These are phyloP conservation scores for Gymnocypris eckloni DNA, from an alignment of 2,797 vertebrate genomes.

Conservation along the genomic window DNA sequence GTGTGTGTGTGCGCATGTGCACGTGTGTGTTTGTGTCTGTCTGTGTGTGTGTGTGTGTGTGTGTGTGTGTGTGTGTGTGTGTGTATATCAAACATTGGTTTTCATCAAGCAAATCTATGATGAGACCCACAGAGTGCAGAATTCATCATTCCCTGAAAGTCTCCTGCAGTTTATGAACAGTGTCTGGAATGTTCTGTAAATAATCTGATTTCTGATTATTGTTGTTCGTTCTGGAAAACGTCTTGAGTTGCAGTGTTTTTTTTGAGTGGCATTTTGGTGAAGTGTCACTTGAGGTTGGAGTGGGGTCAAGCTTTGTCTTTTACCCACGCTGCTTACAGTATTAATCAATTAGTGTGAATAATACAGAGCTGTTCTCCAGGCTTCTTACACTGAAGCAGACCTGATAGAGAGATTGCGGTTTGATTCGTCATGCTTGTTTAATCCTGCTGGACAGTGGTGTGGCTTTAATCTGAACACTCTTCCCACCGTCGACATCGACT, in stretches of 20 bases:
- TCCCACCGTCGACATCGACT: background rate
- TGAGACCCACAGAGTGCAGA: background rate
- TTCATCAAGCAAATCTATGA: background rate
- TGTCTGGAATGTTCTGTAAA: conserved; percentile 21
- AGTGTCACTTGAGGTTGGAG: conserved; percentile 15
- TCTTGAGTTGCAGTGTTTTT: background rate
- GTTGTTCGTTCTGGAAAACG: conserved; percentile 27
- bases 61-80: background rate
- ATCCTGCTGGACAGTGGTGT: conserved; percentile 13
- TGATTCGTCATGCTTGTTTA: conserved; percentile 31
- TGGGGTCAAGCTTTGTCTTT: conserved; percentile 38
- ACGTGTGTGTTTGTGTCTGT: too few species aligned
- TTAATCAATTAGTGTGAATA: conserved; percentile 37
- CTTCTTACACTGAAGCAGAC: background rate
- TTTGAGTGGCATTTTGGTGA: background rate
- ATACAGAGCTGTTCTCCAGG: conserved; percentile 1
- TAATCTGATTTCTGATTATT: conserved; percentile 23
- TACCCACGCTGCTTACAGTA: conserved; percentile 7
- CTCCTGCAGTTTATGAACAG: conserved; percentile 29
- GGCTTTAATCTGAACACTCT: background rate
- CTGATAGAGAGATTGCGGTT: background rate
- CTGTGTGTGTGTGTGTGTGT: background rate
- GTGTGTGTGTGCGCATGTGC: too few species aligned
- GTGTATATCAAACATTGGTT: background rate
- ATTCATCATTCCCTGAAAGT: conserved; percentile 17